phyloP scores from a whole-genome alignment of 2,797 vertebrate species.

The Xenops minutus region DNA sequence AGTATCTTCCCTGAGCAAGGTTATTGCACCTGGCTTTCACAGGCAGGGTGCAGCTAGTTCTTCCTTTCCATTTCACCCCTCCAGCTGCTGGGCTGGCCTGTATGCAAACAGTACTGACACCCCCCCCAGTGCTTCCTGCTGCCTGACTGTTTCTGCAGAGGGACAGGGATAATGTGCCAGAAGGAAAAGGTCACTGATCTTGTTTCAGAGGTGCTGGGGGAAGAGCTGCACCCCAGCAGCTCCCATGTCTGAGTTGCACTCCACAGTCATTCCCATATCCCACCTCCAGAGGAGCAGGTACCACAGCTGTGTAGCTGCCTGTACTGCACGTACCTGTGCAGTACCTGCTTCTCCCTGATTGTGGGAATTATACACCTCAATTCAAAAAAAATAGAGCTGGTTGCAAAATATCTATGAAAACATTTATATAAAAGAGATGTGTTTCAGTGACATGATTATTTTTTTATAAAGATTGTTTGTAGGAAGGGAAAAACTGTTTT shows the following conservation, averaged over 20 bases:
- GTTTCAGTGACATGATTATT: not conserved
- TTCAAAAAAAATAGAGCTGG: not conserved
- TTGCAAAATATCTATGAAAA: not conserved
- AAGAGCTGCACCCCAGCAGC: not conserved
- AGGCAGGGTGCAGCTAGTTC: not conserved
- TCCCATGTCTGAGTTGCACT: not conserved
- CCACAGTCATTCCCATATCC: not conserved
- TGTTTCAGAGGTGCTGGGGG: not conserved
- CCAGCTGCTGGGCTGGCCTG: not conserved
- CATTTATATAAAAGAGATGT: not conserved
- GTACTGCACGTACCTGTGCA: not conserved
- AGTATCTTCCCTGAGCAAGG: not conserved
- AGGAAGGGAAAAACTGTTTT: slow-evolving; percentile 14
- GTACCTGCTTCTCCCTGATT: not conserved
- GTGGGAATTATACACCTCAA: not conserved
- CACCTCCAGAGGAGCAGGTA: not conserved
- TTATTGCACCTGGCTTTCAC: not conserved
- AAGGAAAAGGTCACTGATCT: not conserved
- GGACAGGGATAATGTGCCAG: not conserved
- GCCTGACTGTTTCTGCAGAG: not conserved
- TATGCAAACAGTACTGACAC: not conserved
- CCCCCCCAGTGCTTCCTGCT: not conserved
- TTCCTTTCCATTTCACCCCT: not conserved
- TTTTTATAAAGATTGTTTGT: not conserved
- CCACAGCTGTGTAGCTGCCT: not conserved